Conservation (phyloP, 2,797 vertebrate genomes). For the Pachyuromys duprasi region DNA sequence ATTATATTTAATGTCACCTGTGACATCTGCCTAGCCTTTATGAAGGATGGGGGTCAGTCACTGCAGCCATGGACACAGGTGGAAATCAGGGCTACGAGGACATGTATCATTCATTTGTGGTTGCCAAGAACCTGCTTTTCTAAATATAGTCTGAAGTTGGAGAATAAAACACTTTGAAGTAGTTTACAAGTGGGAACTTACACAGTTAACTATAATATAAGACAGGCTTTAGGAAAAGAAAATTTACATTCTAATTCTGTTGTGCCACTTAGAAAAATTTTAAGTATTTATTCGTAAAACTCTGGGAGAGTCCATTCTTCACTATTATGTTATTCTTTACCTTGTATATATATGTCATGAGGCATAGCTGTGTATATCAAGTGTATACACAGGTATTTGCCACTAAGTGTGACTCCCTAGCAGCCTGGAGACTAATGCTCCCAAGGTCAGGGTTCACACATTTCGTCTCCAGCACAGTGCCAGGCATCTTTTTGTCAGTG, state of each 20-base stretch:
- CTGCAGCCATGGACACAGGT: background rate
- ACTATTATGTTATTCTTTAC: background rate
- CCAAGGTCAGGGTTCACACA: background rate
- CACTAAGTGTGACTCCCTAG: background rate
- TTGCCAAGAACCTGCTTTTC: conserved; percentile 32
- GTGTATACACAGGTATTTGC: background rate
- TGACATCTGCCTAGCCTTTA: background rate
- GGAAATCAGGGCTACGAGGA: background rate
- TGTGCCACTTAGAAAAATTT: background rate
- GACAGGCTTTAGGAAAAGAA: background rate
- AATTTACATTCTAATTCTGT: background rate
- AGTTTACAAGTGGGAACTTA: background rate
- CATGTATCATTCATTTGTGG: background rate
- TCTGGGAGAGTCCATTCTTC: background rate
- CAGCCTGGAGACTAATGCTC: background rate
- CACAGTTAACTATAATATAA: conserved; percentile 39
- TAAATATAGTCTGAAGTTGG: conserved; percentile 22
- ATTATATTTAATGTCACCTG: conserved; percentile 28
- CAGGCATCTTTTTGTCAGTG: background rate
- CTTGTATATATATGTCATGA: background rate
- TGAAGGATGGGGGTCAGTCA: background rate
- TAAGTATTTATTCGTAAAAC: conserved; percentile 44
- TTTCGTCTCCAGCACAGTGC: background rate
- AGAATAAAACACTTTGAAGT: background rate
- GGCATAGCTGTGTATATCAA: background rate